These are phyloP conservation scores for Tetanocera ferruginea DNA, from an alignment of 2,888 invertebrate genomes.

Conservation along the genomic window DNA sequence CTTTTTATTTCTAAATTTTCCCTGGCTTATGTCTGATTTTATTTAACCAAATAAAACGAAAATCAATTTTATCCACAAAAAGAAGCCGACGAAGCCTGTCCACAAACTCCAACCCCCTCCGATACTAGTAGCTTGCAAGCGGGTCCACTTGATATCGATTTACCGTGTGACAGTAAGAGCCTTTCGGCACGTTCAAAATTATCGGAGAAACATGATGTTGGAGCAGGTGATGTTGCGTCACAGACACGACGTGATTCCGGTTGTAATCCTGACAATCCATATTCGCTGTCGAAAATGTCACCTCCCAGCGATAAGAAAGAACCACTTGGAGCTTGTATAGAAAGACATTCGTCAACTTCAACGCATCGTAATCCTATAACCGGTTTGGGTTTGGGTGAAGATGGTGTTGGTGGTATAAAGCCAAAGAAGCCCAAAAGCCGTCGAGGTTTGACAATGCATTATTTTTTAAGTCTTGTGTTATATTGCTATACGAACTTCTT, in stretches of 20 bases:
- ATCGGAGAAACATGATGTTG: constrained; percentile 39
- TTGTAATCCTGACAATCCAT: constrained; percentile 49
- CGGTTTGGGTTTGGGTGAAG: constrained; percentile 56
- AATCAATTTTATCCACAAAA: background rate
- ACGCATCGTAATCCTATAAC: constrained; percentile 61
- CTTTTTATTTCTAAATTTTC: background rate
- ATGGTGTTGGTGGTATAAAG: constrained; percentile 53
- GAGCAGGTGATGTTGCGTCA: constrained; percentile 44
- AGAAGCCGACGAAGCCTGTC: constrained; percentile 43
- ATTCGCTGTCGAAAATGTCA: constrained; percentile 49
- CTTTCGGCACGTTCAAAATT: constrained; percentile 32
- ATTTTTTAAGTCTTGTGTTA: no score
- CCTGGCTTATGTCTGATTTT: background rate
- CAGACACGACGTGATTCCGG: constrained; percentile 48
- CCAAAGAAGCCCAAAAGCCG: constrained; percentile 52
- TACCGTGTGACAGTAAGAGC: constrained; percentile 44
- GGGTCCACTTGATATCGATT: constrained; percentile 44
- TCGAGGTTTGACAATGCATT: constrained; percentile 47
- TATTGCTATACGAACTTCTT: background rate
- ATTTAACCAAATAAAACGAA: background rate
- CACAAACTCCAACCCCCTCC: constrained; percentile 17
- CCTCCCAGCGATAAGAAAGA: constrained; percentile 30
- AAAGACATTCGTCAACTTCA: constrained; percentile 16
- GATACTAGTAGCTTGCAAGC: background rate
- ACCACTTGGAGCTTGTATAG: constrained; percentile 32